Conservation (phyloP, 2,888 invertebrate species). For the Hyles lineata region DNA sequence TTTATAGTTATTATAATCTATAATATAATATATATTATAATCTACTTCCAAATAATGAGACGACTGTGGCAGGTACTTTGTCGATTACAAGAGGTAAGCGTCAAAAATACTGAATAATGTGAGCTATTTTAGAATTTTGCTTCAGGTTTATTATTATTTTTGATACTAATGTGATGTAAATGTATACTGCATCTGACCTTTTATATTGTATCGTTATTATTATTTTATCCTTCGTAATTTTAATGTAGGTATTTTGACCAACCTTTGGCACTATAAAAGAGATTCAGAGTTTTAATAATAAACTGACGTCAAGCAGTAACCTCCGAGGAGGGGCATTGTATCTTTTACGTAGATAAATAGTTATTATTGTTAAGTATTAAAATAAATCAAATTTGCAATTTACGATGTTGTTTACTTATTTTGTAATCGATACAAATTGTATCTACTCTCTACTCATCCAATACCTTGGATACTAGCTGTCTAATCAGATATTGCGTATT, state of each 20-base stretch:
- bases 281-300: conserved; percentile 6
- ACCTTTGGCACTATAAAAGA: neutral
- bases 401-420: conserved; percentile 52
- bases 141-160: too few species aligned
- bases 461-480: neutral
- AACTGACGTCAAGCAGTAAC: conserved; percentile 26
- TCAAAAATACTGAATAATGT: too few species aligned
- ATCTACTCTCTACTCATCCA: neutral
- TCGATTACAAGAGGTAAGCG: too few species aligned
- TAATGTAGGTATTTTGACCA: neutral
- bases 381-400: conserved; percentile 45
- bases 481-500: too few species aligned
- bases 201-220: too few species aligned
- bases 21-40: too few species aligned
- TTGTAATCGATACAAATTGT: neutral
- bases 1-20: too few species aligned
- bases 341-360: conserved; percentile 36
- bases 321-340: conserved; percentile 38
- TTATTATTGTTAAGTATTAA: conserved; percentile 36
- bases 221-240: neutral
- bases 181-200: too few species aligned
- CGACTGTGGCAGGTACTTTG: too few species aligned
- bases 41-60: too few species aligned
- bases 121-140: too few species aligned
- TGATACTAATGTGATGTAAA: too few species aligned